These are phyloP conservation scores for Rhamnusium bicolor DNA, from an alignment of 2,888 invertebrate genomes.

Conservation along the genomic window DNA sequence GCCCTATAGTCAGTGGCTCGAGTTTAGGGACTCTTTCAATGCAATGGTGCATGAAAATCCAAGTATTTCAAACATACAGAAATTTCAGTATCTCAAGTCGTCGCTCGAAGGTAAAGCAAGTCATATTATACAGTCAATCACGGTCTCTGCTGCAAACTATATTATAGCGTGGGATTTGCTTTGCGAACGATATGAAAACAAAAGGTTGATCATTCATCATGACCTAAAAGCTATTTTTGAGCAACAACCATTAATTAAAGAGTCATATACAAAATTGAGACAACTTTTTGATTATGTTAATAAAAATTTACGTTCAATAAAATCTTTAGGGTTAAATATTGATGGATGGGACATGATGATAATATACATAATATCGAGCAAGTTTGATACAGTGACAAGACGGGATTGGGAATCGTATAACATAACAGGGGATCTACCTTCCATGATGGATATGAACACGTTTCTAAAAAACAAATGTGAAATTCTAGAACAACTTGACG, in stretches of 20 bases:
- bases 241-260: conserved; percentile 12
- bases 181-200: conserved; percentile 18
- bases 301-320: conserved; percentile 13
- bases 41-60: too few species aligned
- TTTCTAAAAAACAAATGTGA: conserved; percentile 30
- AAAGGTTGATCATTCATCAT: not conserved
- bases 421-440: conserved; percentile 8
- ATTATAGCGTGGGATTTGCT: not conserved
- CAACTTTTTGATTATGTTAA: conserved; percentile 1
- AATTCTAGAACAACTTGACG: conserved; percentile 10
- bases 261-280: conserved; percentile 5
- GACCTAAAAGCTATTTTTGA: conserved; percentile 7
- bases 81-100: too few species aligned
- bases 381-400: conserved; percentile 30
- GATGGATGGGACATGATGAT: conserved; percentile 24
- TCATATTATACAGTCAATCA: too few species aligned
- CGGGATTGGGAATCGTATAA: conserved; percentile 28
- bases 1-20: too few species aligned
- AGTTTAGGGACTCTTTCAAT: too few species aligned
- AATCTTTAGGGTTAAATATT: not conserved
- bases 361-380: conserved; percentile 25
- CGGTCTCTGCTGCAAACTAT: not conserved
- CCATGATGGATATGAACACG: conserved; percentile 6
- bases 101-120: too few species aligned
- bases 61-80: too few species aligned